These are phyloP conservation scores for Ametastegia equiseti DNA, from an alignment of 2,888 invertebrate species.

Conservation along the genomic window DNA sequence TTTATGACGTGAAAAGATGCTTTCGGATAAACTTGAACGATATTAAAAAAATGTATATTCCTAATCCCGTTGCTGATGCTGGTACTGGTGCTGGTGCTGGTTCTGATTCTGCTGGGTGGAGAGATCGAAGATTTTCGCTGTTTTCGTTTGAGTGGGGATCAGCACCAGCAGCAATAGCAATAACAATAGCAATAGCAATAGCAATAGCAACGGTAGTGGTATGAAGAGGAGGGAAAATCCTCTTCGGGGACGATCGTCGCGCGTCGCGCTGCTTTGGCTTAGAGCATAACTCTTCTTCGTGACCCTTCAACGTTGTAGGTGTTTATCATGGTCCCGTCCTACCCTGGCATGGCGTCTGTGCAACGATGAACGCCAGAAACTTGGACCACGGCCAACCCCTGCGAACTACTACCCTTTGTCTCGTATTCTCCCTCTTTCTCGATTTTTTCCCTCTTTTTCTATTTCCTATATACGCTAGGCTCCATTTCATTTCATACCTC, in stretches of 20 bases:
- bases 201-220: neutral
- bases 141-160: neutral
- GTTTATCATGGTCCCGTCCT: slow-evolving; percentile 41
- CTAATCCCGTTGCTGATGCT: neutral
- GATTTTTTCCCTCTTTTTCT: slow-evolving; percentile 47
- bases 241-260: slow-evolving; percentile 11
- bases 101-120: no score
- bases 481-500: slow-evolving; percentile 3
- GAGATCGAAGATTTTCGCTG: neutral
- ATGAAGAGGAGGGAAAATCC: slow-evolving; percentile 1
- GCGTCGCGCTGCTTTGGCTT: no score
- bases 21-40: neutral
- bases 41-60: neutral
- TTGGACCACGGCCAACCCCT: slow-evolving; percentile 40
- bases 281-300: slow-evolving; percentile 38
- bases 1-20: neutral
- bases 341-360: slow-evolving; percentile 26
- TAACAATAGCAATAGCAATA: no score
- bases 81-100: neutral
- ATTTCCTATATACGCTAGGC: no score
- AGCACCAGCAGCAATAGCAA: neutral
- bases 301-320: slow-evolving; percentile 44
- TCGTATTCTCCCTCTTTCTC: slow-evolving; percentile 56
- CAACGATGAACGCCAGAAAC: slow-evolving; percentile 41
- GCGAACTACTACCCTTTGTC: slow-evolving; percentile 48